These are phyloP conservation scores for Haemorhous mexicanus DNA, from an alignment of 2,113 vertebrate genomes.

Conservation along the genomic window DNA sequence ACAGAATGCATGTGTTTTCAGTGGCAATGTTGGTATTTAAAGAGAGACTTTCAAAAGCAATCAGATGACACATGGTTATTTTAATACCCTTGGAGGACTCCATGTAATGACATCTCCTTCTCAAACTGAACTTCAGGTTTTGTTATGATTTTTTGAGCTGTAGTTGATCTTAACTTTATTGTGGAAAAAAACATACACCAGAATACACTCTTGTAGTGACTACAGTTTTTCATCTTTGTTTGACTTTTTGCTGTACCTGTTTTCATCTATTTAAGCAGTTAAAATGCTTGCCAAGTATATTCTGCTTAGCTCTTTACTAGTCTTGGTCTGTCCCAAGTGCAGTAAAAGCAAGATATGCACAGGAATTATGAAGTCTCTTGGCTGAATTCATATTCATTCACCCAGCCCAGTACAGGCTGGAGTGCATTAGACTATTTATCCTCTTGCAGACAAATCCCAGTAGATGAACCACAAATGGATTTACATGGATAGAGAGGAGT, in stretches of 20 bases:
- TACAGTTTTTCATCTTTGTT: slow-evolving; percentile 3
- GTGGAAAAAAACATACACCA: neutral
- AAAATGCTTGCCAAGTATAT: neutral
- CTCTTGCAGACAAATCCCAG: neutral
- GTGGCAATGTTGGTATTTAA: neutral
- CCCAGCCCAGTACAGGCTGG: neutral
- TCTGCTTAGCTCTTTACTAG: neutral
- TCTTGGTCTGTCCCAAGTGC: neutral
- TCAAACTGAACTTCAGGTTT: neutral
- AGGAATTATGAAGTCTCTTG: neutral
- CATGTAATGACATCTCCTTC: neutral
- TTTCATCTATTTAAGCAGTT: neutral
- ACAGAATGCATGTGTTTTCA: neutral
- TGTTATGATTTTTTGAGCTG: neutral
- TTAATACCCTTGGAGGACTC: neutral
- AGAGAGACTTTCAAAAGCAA: neutral
- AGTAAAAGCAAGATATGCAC: neutral
- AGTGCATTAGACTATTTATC: neutral
- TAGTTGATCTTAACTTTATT: neutral
- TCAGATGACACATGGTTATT: neutral
- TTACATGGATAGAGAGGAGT: neutral
- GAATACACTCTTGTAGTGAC: neutral
- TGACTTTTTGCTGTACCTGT: slow-evolving; percentile 8
- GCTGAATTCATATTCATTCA: neutral
- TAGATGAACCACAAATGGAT: neutral